Evolutionary conservation across 2,888 invertebrate genomes (phyloP), one percentile per base, ranked within the genome.

Genomic region (Zhengitettix transpicula): DNA sequence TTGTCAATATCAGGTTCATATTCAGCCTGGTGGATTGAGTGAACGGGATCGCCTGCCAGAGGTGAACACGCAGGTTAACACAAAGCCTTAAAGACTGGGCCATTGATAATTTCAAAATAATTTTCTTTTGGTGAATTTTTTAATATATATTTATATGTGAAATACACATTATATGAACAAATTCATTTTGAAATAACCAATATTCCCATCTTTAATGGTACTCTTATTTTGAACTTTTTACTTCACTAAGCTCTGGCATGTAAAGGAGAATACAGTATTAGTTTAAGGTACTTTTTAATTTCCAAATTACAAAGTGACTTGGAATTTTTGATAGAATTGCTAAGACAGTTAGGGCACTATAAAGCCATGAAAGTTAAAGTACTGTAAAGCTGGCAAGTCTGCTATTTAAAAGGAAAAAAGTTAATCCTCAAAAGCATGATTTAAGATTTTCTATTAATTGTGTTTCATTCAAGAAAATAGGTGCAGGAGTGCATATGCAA

Each of bases 1-100:
- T 71, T 42, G 71, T 74, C 52, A 67, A 72, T 64, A 71, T 74
- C 54, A 72, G 72, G 55, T 71, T 67, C 64, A 64, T 68, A 66
- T 59, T 69, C 64, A 54, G 65, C 64, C 61, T 67, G 66, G 59
- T 65, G 68, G 61, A 68, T 66, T 64, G 61, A 66, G 65, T 17
- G 62, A 59, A 64, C 65, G 60, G 65, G 63, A 62, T 60, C 63
- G 59, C 65, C 65, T 65, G 64, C 65, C 62, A 63, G 60, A 62
- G 62, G 63, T 58, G 58, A 62, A 63, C 61, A 61, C 58, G 59
- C 58, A 63, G 58, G 63, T 62, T 64, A 61, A 56, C 63, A 59
- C 58, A 61, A 63, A 59, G 60, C 62, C 41, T 16, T 58, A 52
- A 41, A 40, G 40, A 56, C 52, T 47, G 58, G 58, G 42, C 16